Evolutionary conservation across 2,113 vertebrate species (phyloP), one percentile per base, ranked within the genome.

Genomic region (Centropristis striata): DNA sequence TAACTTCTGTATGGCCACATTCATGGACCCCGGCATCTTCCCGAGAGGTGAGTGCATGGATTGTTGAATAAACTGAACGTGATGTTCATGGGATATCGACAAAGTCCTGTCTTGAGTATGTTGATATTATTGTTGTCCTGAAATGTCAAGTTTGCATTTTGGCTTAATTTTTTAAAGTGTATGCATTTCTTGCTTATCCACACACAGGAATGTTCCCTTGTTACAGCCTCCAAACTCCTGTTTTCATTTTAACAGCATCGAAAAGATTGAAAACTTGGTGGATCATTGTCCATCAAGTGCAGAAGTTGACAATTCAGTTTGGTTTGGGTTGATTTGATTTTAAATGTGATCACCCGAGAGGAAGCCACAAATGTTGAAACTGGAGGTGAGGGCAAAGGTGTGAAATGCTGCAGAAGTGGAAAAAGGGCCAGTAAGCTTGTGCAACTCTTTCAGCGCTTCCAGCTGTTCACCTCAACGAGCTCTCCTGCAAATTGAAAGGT

Each of bases 1-100:
- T 81, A 99, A 99, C 93, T 98, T 99, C 94, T 98, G 97, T 73
- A 99, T 99, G 98, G 98, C 98, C 92, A 99, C 98, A 4, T 99
- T 99, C 93, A 99, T 99, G 98, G 98, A 99, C 91, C 98, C 98
- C 0, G 98, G 98, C 71, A 97, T 99, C 92, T 99, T 99, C 91
- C 98, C 98, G 0, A 94, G 98, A 96, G 98, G 98, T 99, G 90
- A 92, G 85, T 51, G 9, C 1, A 12, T 11, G 7, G 3, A 18
- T 47, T n/a, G 7, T 13, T 50, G 2, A 32, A 27, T 21, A 11
- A 10, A 15, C 2, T 28, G 13, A 15, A 8, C 59, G 3, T 53
- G 47, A 13, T 53, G n/a, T 50, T 55, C 5, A 14, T 20, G 5
- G 41, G 47, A 4, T 28, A 32, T 1, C 16, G 1, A 47, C 25